Percentiles rank a stretch among this genome's conserved stretches.
phyloP scores from a whole-genome alignment of 2,888 invertebrate species.

The Spatulosminthurus flaviceps region DNA sequence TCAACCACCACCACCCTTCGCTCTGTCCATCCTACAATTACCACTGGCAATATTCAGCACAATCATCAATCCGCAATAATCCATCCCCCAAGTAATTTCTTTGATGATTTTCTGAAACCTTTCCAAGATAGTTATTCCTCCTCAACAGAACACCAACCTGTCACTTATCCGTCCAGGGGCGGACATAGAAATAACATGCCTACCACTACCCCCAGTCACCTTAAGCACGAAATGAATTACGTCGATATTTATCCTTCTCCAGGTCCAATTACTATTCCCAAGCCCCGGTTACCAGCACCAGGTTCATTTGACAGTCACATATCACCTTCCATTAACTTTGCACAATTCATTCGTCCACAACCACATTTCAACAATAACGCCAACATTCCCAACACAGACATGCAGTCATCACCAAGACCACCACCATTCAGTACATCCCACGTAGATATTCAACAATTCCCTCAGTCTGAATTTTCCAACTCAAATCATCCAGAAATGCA shows the following conservation, averaged over 20 bases:
- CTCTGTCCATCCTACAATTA: background rate
- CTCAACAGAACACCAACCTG: constrained; percentile 22
- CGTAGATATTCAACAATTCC: no score
- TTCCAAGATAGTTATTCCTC: constrained; percentile 44
- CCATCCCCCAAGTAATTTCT: constrained; percentile 59
- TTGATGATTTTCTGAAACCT: constrained; percentile 62
- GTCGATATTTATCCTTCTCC: background rate
- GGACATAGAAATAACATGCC: background rate
- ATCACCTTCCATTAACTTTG: constrained; percentile 41
- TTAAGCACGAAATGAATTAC: background rate
- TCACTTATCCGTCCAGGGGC: background rate
- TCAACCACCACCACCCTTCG: constrained; percentile 4
- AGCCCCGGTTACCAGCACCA: background rate
- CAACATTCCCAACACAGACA: background rate
- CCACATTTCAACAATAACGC: no score
- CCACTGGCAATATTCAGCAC: constrained; percentile 41
- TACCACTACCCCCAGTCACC: background rate
- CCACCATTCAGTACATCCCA: background rate
- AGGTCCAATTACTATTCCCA: constrained; percentile 26
- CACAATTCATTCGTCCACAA: constrained; percentile 35
- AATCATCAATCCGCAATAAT: constrained; percentile 59
- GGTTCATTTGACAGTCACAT: constrained; percentile 40
- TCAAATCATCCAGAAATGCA: no score
- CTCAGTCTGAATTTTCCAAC: no score
- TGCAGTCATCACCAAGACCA: no score